Evolutionary conservation across 2,888 invertebrate species (phyloP), one percentile per base, ranked within the genome.

Genomic region (Thecocarcelia acutangulata): DNA sequence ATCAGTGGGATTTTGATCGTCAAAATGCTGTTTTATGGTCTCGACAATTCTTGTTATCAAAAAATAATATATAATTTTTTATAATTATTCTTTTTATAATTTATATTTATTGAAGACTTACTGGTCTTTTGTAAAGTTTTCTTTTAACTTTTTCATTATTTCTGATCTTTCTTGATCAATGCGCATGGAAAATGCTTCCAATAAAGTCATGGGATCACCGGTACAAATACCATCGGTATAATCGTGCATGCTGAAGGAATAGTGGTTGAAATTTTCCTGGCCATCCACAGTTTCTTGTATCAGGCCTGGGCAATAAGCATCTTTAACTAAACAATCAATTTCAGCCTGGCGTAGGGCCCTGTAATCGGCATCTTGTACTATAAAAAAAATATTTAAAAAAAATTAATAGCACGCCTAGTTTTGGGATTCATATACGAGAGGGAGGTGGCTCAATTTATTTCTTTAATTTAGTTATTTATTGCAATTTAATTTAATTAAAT

Each of bases 171-270:
- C 88, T 3, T 81, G 70, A 13, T 87, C 86, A 37, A 89, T 85
- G 12, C 89, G 85, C 33, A 85, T 3, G 6, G 84, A 70, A 8
- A 89, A 84, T 0, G 89, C 89, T 48, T 89, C 89, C n/a, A 89
- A 19, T 61, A 89, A 75, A 1, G 85, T 85, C 9, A 89, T 85
- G 9, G 88, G 88, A 59, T 87, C 88, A 1, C 87, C 52, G 3
- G 74, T 73, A 37, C 83, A 9, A 0, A 17, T 4, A n/a, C 61
- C 72, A 1, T 48, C 13, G 17, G 11, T 4, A 3, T 44, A 0
- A 4, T 19, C 11, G 6, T 15, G 15, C 3, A 87, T 83, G 2
- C 85, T 78, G 24, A 83, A 85, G 0, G 87, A 83, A 11, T 68
- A 9, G 0, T 69, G 19, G 76, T 88, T 89, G 48, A 89, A 88